These are phyloP conservation scores for Subacronicta megacephala DNA, from an alignment of 2,888 invertebrate genomes.

Conservation along the genomic window DNA sequence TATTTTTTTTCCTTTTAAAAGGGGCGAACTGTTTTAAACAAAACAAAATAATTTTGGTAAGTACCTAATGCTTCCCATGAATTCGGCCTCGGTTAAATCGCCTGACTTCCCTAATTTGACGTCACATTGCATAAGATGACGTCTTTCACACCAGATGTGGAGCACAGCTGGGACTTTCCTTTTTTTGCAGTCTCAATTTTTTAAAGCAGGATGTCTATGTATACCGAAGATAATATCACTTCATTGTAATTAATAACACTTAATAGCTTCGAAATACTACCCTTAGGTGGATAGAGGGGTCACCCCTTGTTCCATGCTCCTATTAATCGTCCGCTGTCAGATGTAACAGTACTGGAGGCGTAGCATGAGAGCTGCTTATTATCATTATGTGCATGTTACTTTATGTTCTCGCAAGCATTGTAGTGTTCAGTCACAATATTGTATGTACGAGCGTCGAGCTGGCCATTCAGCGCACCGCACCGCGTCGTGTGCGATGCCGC, in stretches of 20 bases:
- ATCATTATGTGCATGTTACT: constrained; percentile 37
- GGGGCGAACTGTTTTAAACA: no score
- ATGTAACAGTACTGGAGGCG: constrained; percentile 7
- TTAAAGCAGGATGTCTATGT: not conserved
- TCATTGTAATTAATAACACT: not conserved
- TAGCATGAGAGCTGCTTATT: constrained; percentile 32
- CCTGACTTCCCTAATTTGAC: constrained; percentile 17
- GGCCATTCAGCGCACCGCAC: not conserved
- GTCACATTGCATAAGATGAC: constrained; percentile 16
- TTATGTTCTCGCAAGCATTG: constrained; percentile 27
- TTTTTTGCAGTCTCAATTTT: not conserved
- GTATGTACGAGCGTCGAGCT: not conserved
- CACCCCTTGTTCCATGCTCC: no score
- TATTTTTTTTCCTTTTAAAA: no score
- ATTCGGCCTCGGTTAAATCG: not conserved
- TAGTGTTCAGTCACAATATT: not conserved
- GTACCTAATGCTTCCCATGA: not conserved
- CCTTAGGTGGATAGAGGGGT: no score
- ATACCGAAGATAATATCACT: not conserved
- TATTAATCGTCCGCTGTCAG: not conserved
- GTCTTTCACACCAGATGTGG: constrained; percentile 19
- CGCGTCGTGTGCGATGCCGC: not conserved
- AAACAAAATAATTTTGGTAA: no score
- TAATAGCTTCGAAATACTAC: constrained; percentile 1
- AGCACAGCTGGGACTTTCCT: constrained; percentile 1